phyloP scores from a whole-genome alignment of 2,888 invertebrate genomes.

The Dusona sp. region DNA sequence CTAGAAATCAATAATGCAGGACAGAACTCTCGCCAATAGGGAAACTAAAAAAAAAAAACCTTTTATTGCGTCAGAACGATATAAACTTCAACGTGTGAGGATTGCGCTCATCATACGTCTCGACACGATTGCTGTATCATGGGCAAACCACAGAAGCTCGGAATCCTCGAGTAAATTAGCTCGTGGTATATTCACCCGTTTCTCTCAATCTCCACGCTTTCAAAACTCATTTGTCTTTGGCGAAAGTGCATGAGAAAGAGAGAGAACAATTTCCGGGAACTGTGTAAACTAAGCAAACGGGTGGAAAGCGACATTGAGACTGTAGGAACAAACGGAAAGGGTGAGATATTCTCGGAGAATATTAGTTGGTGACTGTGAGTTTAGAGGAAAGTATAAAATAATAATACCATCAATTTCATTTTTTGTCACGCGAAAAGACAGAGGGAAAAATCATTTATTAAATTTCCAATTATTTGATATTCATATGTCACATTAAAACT shows the following conservation, averaged over 20 bases:
- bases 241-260: constrained; percentile 28
- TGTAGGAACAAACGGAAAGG: constrained; percentile 50
- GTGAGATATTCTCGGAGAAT: constrained; percentile 40
- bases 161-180: constrained; percentile 65
- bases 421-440: neutral
- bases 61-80: neutral
- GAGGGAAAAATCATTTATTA: too few relatives aligned
- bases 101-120: constrained; percentile 46
- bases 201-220: constrained; percentile 57
- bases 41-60: neutral
- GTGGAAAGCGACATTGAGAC: constrained; percentile 47
- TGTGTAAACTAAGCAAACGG: constrained; percentile 38
- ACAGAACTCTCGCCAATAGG: neutral
- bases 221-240: constrained; percentile 60
- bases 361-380: neutral
- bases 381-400: neutral
- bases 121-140: constrained; percentile 78
- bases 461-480: too few relatives aligned
- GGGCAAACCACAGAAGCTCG: constrained; percentile 75
- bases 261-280: constrained; percentile 35
- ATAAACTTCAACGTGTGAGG: constrained; percentile 15
- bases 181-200: constrained; percentile 52
- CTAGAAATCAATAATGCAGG: neutral
- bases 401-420: neutral
- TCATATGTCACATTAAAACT: neutral